Conservation (phyloP, 2,113 vertebrate species). For the Tretioscincus oriximinensis region DNA sequence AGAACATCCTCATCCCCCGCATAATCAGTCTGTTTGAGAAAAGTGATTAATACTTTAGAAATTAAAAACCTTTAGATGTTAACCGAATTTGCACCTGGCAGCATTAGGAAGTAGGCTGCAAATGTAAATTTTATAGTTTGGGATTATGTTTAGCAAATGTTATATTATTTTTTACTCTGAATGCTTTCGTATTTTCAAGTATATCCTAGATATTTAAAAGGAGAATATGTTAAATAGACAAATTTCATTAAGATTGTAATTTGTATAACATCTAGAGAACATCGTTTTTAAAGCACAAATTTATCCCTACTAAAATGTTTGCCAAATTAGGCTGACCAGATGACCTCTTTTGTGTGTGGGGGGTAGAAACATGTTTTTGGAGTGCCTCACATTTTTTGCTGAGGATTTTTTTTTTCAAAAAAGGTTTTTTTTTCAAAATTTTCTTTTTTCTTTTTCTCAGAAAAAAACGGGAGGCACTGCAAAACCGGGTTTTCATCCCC, state of each 20-base stretch:
- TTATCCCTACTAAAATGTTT: slow-evolving; percentile 15
- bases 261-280: neutral
- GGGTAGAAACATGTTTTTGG: too few species aligned
- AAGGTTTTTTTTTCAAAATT: too few species aligned
- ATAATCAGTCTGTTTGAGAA: too few species aligned
- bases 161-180: neutral
- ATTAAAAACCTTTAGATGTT: neutral
- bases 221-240: neutral
- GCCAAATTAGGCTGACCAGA: too few species aligned
- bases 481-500: too few species aligned
- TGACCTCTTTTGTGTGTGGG: too few species aligned
- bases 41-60: too few species aligned
- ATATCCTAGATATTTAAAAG: slow-evolving; percentile 19
- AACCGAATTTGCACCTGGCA: neutral
- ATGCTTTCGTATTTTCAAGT: slow-evolving; percentile 14
- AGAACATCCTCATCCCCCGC: too few species aligned
- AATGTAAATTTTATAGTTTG: neutral
- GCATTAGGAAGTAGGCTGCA: neutral
- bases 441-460: too few species aligned
- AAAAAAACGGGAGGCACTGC: too few species aligned
- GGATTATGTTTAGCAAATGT: neutral
- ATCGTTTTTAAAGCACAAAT: neutral
- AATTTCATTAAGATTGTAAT: neutral
- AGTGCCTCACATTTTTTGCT: too few species aligned
- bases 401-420: too few species aligned